Evolutionary conservation across 2,797 vertebrate genomes (phyloP).

Genomic region (Protosalanx chinensis): DNA sequence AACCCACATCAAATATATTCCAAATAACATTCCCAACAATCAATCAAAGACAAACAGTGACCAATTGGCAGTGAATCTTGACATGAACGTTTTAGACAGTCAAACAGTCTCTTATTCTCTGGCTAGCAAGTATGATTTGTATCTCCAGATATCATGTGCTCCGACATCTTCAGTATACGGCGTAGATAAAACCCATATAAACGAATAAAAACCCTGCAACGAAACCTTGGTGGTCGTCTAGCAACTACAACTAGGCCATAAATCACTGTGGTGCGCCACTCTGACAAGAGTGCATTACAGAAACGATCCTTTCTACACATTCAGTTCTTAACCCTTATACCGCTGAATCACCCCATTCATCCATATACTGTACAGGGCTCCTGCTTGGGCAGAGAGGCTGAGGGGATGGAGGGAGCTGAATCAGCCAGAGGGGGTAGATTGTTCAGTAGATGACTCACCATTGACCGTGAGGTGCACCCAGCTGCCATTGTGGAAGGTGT

Average conservation of each 20-base stretch:
- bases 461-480: slow-evolving; percentile 99
- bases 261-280: not conserved
- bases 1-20: not conserved
- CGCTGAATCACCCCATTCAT: not conserved
- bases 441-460: slow-evolving; percentile 71
- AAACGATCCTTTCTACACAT: not conserved
- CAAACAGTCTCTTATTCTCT: not conserved
- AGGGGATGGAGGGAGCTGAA: not conserved
- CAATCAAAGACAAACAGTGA: not conserved
- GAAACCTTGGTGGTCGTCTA: not conserved
- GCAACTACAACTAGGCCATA: not conserved
- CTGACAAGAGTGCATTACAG: not conserved
- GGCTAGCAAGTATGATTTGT: not conserved
- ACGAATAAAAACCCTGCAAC: no score
- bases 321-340: not conserved
- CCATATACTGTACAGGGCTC: slow-evolving; percentile 2
- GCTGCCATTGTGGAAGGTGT: slow-evolving; percentile 99
- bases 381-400: not conserved
- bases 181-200: not conserved
- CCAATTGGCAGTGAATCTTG: not conserved
- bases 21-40: slow-evolving; percentile 1
- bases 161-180: slow-evolving; percentile 8
- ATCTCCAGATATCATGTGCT: not conserved
- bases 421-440: no score
- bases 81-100: not conserved